Evolutionary conservation across 2,113 vertebrate genomes (phyloP), one percentile per base, ranked within the genome.

Genomic region (Nestor notabilis): DNA sequence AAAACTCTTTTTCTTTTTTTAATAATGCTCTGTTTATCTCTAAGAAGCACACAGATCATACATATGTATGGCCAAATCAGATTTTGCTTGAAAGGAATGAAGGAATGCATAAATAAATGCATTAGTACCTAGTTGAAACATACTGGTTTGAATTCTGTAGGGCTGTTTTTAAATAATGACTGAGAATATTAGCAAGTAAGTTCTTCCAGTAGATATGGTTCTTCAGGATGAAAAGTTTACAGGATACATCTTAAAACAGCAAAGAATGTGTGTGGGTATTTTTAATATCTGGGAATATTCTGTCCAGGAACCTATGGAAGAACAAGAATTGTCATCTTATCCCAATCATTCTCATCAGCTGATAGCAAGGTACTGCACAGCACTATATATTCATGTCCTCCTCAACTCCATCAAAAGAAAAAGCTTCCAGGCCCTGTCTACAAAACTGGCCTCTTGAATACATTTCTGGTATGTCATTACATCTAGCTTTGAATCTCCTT

Each of bases 91-190:
- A 93, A 83, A 91, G 79, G 68, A 87, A 69, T 11, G 49, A 85
- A 95, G 66, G 95, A 89, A 93, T 93, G 91, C 94, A 93, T 95
- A 72, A 89, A 87, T 95, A 69, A 91, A 89, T 91, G 28, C 28
- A 44, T 80, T 76, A 93, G 20, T 85, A 69, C 53, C 44, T 94
- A 72, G 33, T 6, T 76, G 70, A 82, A 92, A 33, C 52, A 49
- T 78, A 74, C 70, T 83, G 55, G 50, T 92, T 94, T 81, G 61
- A 63, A 63, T 77, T 90, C 63, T 61, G 23, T 71, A 28, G 52
- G 20, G 5, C 11, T 77, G 28, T 82, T 94, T 81, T 21, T 0
- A 29, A 76, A 29, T 82, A 83, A 15, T 55, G 25, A 28, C 69
- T 49, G 43, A 86, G 41, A 83, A 81, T 81, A 43, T 74, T 81